Evolutionary conservation across 2,797 vertebrate genomes (phyloP), one percentile per base, ranked within the genome.

Genomic region (Taeniopygia guttata): DNA sequence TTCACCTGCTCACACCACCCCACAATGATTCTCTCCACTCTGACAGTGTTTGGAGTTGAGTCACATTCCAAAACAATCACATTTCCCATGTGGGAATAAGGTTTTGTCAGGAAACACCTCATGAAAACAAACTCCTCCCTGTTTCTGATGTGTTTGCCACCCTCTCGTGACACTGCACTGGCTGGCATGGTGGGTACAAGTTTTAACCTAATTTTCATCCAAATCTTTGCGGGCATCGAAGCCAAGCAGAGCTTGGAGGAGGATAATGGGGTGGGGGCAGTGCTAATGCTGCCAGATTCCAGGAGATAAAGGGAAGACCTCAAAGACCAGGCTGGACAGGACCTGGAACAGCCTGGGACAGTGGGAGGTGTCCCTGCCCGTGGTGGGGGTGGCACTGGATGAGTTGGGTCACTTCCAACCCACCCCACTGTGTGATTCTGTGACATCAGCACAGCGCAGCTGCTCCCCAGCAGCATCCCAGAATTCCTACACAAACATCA

Each of bases 381-480:
- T 0, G 59, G 36, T 51, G 51, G 43, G 32, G 45, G 51, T 54
- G 60, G 77, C 2, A 34, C 30, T 11, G 68, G 30, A 1, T 20
- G 42, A 2, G 3, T 11, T 38, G 36, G 70, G 26, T 29, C 36
- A 6, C 36, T 56, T 16, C 78, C 63, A 15, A 54, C 20, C 9
- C 36, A 2, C 2, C 1, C 3, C 2, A 16, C 13, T 15, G 29
- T 1, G 30, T 0, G 20, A 11, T 5, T n/a, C 43, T 30, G 51
- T 34, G 79, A 30, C 79, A 58, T 22, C 49, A 11, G 4, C 55
- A 7, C 3, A n/a, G 77, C 32, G 77, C 67, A 49, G 43, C 69
- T 45, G 66, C 56, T 36, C 27, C 30, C 21, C 52, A 40, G 3
- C 87, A 60, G 34, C n/a, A 29, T 34, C 67, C 48, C 38, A 54